Evolutionary conservation across 2,888 invertebrate species (phyloP).

Genomic region (Agrilus biguttatus): DNA sequence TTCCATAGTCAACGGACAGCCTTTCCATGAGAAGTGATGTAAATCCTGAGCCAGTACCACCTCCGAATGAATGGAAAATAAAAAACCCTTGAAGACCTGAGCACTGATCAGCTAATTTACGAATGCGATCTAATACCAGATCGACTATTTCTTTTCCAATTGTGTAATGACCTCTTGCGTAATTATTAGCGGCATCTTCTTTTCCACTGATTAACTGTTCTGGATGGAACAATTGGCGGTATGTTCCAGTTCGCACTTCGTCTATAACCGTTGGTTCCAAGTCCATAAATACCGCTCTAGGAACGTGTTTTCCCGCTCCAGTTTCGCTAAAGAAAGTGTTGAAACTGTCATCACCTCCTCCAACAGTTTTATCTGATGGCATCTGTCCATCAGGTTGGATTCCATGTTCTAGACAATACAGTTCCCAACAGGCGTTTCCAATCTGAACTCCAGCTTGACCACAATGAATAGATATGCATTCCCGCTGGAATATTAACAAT

Average conservation of each 20-base stretch:
- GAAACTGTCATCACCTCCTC: slow-evolving; percentile 26
- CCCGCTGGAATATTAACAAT: too few relatives aligned
- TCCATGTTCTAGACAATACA: slow-evolving; percentile 27
- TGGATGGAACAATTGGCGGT: slow-evolving; percentile 76
- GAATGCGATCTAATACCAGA: too few relatives aligned
- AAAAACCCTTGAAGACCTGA: too few relatives aligned
- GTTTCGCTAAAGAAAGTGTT: slow-evolving; percentile 27
- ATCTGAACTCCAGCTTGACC: slow-evolving; percentile 33
- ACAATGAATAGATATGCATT: slow-evolving; percentile 48
- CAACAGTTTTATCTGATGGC: slow-evolving; percentile 34
- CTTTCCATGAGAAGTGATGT: too few relatives aligned
- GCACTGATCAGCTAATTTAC: too few relatives aligned
- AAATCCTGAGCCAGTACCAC: too few relatives aligned
- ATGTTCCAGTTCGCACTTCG: slow-evolving; percentile 48
- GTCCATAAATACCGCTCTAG: slow-evolving; percentile 49
- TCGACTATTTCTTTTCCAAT: too few relatives aligned
- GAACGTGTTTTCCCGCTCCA: slow-evolving; percentile 42
- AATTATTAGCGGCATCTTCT: too few relatives aligned
- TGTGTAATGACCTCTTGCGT: too few relatives aligned
- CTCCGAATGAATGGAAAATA: too few relatives aligned
- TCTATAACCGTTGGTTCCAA: slow-evolving; percentile 53
- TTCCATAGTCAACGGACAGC: too few relatives aligned
- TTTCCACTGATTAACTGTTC: slow-evolving; percentile 66
- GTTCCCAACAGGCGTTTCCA: slow-evolving; percentile 29
- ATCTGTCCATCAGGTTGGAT: slow-evolving; percentile 34